phyloP scores from a whole-genome alignment of 2,888 invertebrate genomes.

The Trissoscelio sp. region DNA sequence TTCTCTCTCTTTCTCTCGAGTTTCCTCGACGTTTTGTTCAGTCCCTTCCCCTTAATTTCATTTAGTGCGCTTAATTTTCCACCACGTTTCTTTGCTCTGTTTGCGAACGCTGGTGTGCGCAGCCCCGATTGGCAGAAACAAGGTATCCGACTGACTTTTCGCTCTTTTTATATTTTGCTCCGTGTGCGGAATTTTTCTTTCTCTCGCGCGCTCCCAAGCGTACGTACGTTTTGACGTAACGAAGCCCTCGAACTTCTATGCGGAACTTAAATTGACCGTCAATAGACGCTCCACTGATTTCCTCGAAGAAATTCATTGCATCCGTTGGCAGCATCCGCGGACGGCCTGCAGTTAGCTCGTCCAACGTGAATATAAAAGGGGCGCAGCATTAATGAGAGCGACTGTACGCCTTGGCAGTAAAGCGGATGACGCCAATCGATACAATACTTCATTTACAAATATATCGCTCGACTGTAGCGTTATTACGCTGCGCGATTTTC shows the following conservation, averaged over 20 bases:
- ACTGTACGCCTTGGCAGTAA: conserved; percentile 43
- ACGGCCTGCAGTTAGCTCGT: conserved; percentile 40
- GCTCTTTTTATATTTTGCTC: conserved; percentile 17
- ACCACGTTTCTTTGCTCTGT: conserved; percentile 14
- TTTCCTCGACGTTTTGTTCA: background rate
- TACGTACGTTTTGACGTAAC: conserved; percentile 26
- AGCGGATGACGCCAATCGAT: conserved; percentile 60
- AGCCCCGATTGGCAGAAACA: conserved; percentile 21
- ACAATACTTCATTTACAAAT: conserved; percentile 61
- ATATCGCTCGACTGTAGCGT: conserved; percentile 36
- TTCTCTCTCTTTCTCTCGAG: background rate
- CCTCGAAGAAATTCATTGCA: conserved; percentile 45
- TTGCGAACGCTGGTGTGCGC: conserved; percentile 16
- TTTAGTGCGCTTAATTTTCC: conserved; percentile 35
- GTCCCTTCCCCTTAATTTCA: conserved; percentile 38
- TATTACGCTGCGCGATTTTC: conserved; percentile 54
- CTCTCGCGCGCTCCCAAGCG: conserved; percentile 2
- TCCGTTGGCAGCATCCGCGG: conserved; percentile 41
- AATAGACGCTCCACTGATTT: conserved; percentile 45
- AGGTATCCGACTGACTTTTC: conserved; percentile 18
- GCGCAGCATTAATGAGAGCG: conserved; percentile 43
- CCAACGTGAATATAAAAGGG: conserved; percentile 37
- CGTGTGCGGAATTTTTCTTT: conserved; percentile 26
- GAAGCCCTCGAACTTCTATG: conserved; percentile 26
- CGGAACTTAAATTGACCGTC: conserved; percentile 59